Evolutionary conservation across 2,113 vertebrate genomes (phyloP).

Genomic region (Rallus limicola): DNA sequence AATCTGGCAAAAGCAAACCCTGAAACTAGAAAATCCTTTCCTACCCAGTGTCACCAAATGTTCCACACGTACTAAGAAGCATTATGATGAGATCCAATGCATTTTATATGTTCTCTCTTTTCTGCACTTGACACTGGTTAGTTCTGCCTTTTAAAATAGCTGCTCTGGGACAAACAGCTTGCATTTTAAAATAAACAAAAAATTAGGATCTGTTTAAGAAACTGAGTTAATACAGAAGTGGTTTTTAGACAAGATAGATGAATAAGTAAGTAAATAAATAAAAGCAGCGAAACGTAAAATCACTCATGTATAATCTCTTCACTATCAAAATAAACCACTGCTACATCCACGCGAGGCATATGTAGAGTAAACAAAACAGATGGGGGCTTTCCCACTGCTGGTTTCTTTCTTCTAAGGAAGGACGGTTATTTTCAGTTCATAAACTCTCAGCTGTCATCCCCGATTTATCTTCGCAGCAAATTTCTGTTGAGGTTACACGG

Average conservation of each 20-base stretch:
- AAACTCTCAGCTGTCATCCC: constrained; percentile 34
- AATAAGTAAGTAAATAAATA: neutral
- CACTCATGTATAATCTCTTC: neutral
- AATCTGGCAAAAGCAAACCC: neutral
- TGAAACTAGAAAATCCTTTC: neutral
- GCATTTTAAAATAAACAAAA: neutral
- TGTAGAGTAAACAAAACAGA: constrained; percentile 43
- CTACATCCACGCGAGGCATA: neutral
- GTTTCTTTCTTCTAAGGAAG: constrained; percentile 17
- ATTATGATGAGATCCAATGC: neutral
- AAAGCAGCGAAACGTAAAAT: neutral
- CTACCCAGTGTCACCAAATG: neutral
- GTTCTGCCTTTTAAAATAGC: neutral
- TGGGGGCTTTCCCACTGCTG: constrained; percentile 24
- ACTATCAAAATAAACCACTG: neutral
- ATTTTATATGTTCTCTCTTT: neutral
- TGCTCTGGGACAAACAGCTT: neutral
- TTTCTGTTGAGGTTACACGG: neutral
- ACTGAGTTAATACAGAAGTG: neutral
- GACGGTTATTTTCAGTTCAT: constrained; percentile 54
- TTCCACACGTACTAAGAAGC: neutral
- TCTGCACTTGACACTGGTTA: neutral
- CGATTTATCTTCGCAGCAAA: neutral
- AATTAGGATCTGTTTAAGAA: neutral
- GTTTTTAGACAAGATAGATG: neutral